A percentile compares a stretch with the other conserved stretches of the same genome.
Conservation (phyloP, 2,113 vertebrate genomes). For the Argyrosomus japonicus region DNA sequence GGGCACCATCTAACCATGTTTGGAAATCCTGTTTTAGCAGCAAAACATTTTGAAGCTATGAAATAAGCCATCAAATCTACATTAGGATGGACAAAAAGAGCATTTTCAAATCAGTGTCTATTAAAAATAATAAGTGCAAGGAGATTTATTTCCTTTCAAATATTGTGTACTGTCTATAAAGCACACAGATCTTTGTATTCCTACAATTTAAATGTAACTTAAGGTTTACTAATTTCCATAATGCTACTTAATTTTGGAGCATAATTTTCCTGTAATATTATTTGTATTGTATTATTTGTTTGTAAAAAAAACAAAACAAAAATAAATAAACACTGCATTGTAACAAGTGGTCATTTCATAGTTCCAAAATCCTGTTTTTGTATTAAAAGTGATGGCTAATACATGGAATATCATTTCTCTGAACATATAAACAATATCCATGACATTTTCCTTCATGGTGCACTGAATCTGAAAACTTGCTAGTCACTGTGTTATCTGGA, state of each 20-base stretch:
- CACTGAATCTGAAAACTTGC: slow-evolving; percentile 73
- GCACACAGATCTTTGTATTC: slow-evolving; percentile 20
- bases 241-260: slow-evolving; percentile 29
- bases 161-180: slow-evolving; percentile 32
- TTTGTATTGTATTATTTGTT: background rate
- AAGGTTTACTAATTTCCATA: slow-evolving; percentile 7
- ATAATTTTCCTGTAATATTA: slow-evolving; percentile 29
- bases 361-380: slow-evolving; percentile 84
- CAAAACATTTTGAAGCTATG: slow-evolving; percentile 86
- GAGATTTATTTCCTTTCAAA: slow-evolving; percentile 34
- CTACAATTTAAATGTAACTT: slow-evolving; percentile 32
- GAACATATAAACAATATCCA: slow-evolving; percentile 73
- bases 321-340: slow-evolving; percentile 77
- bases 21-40: slow-evolving; percentile 85
- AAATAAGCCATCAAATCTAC: slow-evolving; percentile 76
- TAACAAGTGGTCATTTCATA: slow-evolving; percentile 83
- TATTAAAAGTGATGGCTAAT: slow-evolving; percentile 81
- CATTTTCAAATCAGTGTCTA: slow-evolving; percentile 53
- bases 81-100: slow-evolving; percentile 38
- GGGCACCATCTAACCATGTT: slow-evolving; percentile 61
- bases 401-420: slow-evolving; percentile 75
- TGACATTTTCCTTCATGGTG: slow-evolving; percentile 84
- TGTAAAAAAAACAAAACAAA: slow-evolving; percentile 45
- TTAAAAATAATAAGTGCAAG: slow-evolving; percentile 74
- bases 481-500: slow-evolving; percentile 72